A percentile compares a stretch with the other conserved stretches of the same genome.
Evolutionary conservation across 2,113 vertebrate genomes (phyloP).

Genomic region (Muntiacus muntjak): DNA sequence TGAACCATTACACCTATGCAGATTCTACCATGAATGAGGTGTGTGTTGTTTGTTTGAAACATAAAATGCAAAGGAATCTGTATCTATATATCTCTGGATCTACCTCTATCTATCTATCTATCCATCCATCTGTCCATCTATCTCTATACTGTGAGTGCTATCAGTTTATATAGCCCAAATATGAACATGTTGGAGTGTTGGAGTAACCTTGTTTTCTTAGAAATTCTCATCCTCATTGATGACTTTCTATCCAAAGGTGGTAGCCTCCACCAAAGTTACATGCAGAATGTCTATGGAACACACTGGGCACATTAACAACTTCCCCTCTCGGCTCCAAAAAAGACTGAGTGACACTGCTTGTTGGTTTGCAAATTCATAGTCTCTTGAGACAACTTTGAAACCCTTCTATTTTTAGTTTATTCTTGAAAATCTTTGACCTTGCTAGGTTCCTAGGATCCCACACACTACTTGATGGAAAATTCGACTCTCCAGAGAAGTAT

Average conservation of each 20-base stretch:
- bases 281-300: neutral
- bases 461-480: neutral
- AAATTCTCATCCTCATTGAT: neutral
- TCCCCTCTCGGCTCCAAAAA: fast-evolving
- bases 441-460: neutral
- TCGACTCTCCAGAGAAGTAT: constrained; percentile 15
- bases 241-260: neutral
- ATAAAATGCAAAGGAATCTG: neutral
- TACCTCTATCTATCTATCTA: neutral
- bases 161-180: neutral
- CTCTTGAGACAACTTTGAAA: neutral
- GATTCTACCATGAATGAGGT: neutral
- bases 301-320: too few species aligned
- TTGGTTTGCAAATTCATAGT: neutral
- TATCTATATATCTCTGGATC: neutral
- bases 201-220: neutral
- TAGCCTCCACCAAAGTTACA: neutral
- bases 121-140: neutral
- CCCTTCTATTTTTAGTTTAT: constrained; percentile 20
- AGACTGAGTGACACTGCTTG: fast-evolving
- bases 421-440: neutral
- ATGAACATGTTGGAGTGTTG: neutral
- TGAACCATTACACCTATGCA: neutral
- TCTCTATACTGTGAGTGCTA: neutral
- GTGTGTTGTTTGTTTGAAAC: neutral